Evolutionary conservation across 1,140 invertebrate genomes (phyloP).

Genomic region (Mycetomoellerius zeteki): DNA sequence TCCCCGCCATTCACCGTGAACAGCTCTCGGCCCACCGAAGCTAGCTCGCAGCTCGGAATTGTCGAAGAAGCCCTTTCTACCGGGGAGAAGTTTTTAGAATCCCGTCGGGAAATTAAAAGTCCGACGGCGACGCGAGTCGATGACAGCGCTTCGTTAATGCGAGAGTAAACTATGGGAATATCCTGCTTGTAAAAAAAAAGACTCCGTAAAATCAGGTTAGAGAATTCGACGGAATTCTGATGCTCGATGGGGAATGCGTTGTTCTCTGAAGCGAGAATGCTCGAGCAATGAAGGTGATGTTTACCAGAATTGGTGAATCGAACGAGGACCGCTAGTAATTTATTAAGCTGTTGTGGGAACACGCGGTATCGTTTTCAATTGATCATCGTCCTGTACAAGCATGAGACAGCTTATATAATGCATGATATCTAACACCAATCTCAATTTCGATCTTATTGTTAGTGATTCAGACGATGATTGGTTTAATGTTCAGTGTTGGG

Average conservation of each 20-base stretch:
- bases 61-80: slow-evolving; percentile 49
- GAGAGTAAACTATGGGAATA: slow-evolving; percentile 67
- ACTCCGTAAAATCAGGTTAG: slow-evolving; percentile 51
- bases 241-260: slow-evolving; percentile 31
- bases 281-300: slow-evolving; percentile 1
- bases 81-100: slow-evolving; percentile 71
- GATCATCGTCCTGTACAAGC: not conserved
- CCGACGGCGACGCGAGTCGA: slow-evolving; percentile 64
- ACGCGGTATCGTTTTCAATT: not conserved
- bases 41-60: slow-evolving; percentile 45
- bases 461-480: not conserved
- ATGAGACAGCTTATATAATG: not conserved
- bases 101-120: slow-evolving; percentile 76
- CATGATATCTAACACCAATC: not conserved
- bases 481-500: not conserved
- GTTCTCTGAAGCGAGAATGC: slow-evolving; percentile 1
- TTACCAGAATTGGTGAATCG: not conserved
- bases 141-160: slow-evolving; percentile 72
- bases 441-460: not conserved
- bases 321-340: slow-evolving; percentile 12
- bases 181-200: slow-evolving; percentile 43
- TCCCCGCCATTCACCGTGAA: slow-evolving; percentile 8
- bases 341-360: slow-evolving; percentile 1
- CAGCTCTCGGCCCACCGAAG: slow-evolving; percentile 30
- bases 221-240: slow-evolving; percentile 56